Evolutionary conservation across 2,113 vertebrate genomes (phyloP).

Genomic region (rat (Rattus norvegicus)): GRCr8 NC_086028.1:70425501-70426000

Average conservation of each 20-base stretch:
- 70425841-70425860: constrained; percentile 38
- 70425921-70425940: constrained; percentile 18
- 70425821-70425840: background rate
- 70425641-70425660: constrained; percentile 53
- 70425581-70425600: constrained; percentile 64
- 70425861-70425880: background rate
- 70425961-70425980: constrained; percentile 39
- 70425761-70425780: background rate
- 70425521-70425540: constrained; percentile 36
- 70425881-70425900: constrained; percentile 4
- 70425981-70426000: constrained; percentile 24
- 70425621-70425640: constrained; percentile 51
- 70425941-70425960: constrained; percentile 46
- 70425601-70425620: constrained; percentile 61
- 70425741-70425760: background rate
- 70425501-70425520: constrained; percentile 50
- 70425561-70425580: constrained; percentile 57
- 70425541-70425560: constrained; percentile 42
- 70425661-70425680: constrained; percentile 37
- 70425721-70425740: background rate
- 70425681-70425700: constrained; percentile 56
- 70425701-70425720: background rate
- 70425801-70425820: background rate
- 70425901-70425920: constrained; percentile 11
- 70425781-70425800: background rate